Percentiles rank a stretch among this genome's conserved stretches.
These are phyloP conservation scores for Fragum whitleyi DNA, from an alignment of 2,888 invertebrate genomes.

Conservation along the genomic window DNA sequence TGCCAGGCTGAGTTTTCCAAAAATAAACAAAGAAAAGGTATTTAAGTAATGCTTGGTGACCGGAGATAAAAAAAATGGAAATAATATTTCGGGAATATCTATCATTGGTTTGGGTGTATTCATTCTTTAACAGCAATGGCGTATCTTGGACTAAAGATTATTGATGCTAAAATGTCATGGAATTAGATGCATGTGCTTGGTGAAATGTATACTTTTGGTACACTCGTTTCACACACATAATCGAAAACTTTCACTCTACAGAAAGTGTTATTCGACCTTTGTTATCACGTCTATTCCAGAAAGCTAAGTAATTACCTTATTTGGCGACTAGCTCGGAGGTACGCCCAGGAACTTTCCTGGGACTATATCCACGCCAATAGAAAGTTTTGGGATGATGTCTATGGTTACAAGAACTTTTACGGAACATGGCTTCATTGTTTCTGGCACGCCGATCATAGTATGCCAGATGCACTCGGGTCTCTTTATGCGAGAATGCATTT, in stretches of 20 bases:
- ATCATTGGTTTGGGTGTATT: no score
- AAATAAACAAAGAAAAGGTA: constrained; percentile 77
- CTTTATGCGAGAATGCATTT: constrained; percentile 77
- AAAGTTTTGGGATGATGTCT: constrained; percentile 72
- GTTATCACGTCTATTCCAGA: constrained; percentile 78
- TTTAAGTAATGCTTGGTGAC: background rate
- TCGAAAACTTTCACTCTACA: no score
- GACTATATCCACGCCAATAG: constrained; percentile 82
- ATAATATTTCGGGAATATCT: no score
- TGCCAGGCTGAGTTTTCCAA: constrained; percentile 72
- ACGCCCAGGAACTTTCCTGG: constrained; percentile 87
- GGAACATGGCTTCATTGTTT: constrained; percentile 78
- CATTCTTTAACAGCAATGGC: no score
- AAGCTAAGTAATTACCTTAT: constrained; percentile 88
- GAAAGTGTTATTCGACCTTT: no score
- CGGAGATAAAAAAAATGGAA: no score
- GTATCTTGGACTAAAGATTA: no score
- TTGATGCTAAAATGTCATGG: no score
- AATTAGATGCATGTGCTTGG: no score
- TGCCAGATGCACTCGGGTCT: constrained; percentile 75
- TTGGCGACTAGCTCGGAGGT: constrained; percentile 87
- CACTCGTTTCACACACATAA: no score
- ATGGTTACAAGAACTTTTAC: constrained; percentile 69
- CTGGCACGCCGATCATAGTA: constrained; percentile 56
- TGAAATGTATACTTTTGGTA: no score